Conservation (phyloP, 2,113 vertebrate species). For the Dromas ardeola region DNA sequence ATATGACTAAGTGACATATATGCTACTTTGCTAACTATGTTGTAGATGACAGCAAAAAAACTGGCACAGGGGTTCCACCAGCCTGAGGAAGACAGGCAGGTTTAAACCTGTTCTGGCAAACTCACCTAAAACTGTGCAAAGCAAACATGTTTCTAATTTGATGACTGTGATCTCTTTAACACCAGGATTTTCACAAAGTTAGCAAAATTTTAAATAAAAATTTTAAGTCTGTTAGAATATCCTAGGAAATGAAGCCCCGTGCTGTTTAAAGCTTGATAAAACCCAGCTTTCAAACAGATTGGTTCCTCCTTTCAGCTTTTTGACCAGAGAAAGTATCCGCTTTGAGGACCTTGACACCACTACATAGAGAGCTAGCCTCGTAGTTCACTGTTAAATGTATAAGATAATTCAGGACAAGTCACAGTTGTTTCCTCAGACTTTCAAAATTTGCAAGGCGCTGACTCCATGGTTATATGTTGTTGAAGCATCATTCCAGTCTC, state of each 20-base stretch:
- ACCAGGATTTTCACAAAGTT: not conserved
- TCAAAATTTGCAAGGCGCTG: not conserved
- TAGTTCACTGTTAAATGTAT: not conserved
- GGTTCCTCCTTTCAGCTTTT: not conserved
- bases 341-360: not conserved
- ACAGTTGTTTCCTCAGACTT: not conserved
- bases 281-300: not conserved
- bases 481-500: not conserved
- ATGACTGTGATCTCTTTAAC: not conserved
- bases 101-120: not conserved
- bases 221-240: not conserved
- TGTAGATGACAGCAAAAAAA: not conserved
- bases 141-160: not conserved
- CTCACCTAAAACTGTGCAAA: not conserved
- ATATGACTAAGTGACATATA: not conserved
- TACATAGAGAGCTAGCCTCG: not conserved
- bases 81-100: not conserved
- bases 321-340: not conserved
- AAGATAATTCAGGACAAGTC: not conserved
- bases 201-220: not conserved
- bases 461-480: not conserved
- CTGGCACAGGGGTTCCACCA: not conserved
- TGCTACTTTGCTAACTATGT: not conserved
- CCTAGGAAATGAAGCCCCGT: not conserved
- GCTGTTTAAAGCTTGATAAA: not conserved